Base-by-base conservation (phyloP, 2,113 vertebrate genomes). In the Anguilla rostrata region DNA sequence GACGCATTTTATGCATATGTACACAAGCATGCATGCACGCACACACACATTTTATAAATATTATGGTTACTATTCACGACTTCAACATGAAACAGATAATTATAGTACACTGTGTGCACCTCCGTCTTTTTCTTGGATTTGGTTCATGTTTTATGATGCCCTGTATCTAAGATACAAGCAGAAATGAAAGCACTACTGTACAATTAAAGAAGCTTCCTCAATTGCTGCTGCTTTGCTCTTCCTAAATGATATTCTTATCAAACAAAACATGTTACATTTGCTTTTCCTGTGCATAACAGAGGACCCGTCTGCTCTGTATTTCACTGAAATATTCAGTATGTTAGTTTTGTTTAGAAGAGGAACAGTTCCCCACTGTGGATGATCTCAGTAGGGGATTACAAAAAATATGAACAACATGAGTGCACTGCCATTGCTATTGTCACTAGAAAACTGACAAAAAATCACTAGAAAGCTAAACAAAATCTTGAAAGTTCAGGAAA, bases 321-420 rank as follows among this genome's bases (percentile, higher is more conserved):
- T 84, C 75, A 85, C n/a, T 81, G 16, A 81, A 86, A 82, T 56
- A 81, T 81, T 86, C 56, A 75, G 86, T 90, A 87, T 88, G 86
- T 88, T 87, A 83, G 88, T 85, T 85, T 63, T 87, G 87, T 81
- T 87, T 90, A 83, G 49, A 75, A 39, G 71, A 78, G 84, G 57
- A 88, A 82, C 40, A 71, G 71, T 90, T 85, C 26, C 82, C 86
- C 82, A 82, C 79, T 89, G 88, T 87, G 46, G 79, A 60, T 53
- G 82, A 63, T 87, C 56, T 85, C 86, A 79, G 86, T 39, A 60
- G 89, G 88, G 78, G 56, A 80, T 66, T 81, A 39, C 83, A 75
- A 63, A 85, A 85, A 71, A 20, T 29, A 91, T 90, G 89, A 92
- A 90, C 89, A 90, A 89, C 86, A 89, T 88, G 90, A 87, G 88